Conservation (phyloP, 2,113 vertebrate genomes). For the Antechinus flavipes region DNA sequence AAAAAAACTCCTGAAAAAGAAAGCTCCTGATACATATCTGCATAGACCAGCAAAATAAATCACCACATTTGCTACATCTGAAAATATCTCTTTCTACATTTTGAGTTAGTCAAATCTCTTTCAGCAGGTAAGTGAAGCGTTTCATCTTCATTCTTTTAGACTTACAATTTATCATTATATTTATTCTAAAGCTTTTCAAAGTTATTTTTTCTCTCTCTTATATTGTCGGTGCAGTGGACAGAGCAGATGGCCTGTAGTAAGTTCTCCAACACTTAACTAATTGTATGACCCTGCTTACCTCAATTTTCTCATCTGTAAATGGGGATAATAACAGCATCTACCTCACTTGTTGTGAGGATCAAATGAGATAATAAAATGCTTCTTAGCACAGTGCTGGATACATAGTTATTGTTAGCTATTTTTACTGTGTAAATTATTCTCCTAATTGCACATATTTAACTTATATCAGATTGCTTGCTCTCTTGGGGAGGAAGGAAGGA, state of each 20-base stretch:
- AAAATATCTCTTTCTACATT: neutral
- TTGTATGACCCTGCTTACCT: neutral
- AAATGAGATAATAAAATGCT: no score
- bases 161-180: neutral
- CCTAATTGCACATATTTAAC: no score
- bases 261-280: neutral
- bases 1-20: neutral
- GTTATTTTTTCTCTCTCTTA: neutral
- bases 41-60: neutral
- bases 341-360: no score
- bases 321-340: no score
- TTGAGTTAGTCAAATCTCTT: neutral
- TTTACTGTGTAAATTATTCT: no score
- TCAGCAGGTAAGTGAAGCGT: neutral
- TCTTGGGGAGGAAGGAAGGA: no score
- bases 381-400: no score
- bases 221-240: neutral
- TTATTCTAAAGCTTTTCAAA: neutral
- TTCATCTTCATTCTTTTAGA: neutral
- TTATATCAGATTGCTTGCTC: no score
- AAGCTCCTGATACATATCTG: neutral
- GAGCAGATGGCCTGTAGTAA: neutral
- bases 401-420: no score
- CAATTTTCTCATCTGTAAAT: no score
- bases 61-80: neutral